phyloP scores from a whole-genome alignment of 2,888 invertebrate species.

The Toxonevra muliebris region DNA sequence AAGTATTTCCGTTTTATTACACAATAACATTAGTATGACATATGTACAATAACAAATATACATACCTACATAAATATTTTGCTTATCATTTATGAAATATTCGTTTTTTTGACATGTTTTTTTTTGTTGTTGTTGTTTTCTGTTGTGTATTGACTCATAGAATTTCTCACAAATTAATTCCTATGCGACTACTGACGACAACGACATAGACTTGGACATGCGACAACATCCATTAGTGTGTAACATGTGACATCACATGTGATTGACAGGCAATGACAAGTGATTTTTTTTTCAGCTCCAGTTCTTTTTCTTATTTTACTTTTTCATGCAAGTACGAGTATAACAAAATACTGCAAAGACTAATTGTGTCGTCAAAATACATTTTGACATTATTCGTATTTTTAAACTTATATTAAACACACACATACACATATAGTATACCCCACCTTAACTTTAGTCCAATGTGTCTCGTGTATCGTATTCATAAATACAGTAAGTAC shows the following conservation, averaged over 20 bases:
- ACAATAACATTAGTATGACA: neutral
- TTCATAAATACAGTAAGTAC: too few species aligned
- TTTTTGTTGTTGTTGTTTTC: neutral
- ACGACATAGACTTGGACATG: neutral
- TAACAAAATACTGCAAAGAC: conserved; percentile 9
- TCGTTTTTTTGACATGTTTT: neutral
- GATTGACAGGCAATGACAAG: conserved; percentile 47
- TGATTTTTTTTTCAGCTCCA: conserved; percentile 29
- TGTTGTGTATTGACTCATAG: neutral
- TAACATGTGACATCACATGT: conserved; percentile 40
- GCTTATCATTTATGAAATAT: conserved; percentile 27
- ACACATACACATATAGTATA: neutral
- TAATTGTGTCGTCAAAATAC: conserved; percentile 35
- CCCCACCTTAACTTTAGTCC: neutral
- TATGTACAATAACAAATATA: neutral
- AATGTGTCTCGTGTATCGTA: too few species aligned
- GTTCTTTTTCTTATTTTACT: neutral
- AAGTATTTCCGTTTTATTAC: too few species aligned
- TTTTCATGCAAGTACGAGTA: too few species aligned
- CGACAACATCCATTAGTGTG: conserved; percentile 42
- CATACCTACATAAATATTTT: conserved; percentile 7
- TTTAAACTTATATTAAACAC: too few species aligned
- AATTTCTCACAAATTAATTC: conserved; percentile 4
- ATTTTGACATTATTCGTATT: conserved; percentile 29
- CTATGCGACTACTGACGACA: conserved; percentile 32